These are phyloP conservation scores for Saxicola maurus DNA, from an alignment of 2,797 vertebrate species.

Conservation along the genomic window DNA sequence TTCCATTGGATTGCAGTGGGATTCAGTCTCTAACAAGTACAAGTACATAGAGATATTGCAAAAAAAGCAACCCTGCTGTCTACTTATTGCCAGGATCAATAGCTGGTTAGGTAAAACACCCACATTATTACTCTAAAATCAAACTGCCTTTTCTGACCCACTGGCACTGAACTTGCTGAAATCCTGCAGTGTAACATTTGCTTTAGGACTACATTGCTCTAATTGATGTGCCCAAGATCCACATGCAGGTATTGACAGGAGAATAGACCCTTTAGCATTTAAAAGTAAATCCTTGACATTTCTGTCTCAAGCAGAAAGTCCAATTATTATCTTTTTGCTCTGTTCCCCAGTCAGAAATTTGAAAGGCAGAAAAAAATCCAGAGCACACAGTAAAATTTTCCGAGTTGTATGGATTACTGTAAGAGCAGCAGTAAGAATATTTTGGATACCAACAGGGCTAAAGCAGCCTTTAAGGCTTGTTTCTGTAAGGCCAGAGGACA, in stretches of 20 bases:
- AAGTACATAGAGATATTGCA: constrained; percentile 17
- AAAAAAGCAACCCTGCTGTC: background rate
- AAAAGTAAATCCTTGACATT: constrained; percentile 9
- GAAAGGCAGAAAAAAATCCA: background rate
- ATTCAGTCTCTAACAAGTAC: constrained; percentile 32
- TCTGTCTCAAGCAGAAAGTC: background rate
- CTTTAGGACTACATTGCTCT: background rate
- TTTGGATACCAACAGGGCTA: background rate
- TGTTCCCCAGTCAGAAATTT: background rate
- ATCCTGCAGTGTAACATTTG: background rate
- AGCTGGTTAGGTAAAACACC: background rate
- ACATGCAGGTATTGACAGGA: background rate
- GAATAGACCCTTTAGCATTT: constrained; percentile 7
- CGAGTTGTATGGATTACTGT: background rate
- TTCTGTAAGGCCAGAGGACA: background rate
- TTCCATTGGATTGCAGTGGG: constrained; percentile 33
- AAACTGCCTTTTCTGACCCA: background rate
- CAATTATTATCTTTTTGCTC: background rate
- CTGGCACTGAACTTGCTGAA: background rate
- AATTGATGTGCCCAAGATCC: background rate
- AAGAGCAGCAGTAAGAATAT: background rate
- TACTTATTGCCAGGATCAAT: background rate
- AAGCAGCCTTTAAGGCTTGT: background rate
- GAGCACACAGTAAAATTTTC: background rate
- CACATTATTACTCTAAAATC: background rate